Evolutionary conservation across 2,113 vertebrate genomes (phyloP).

Genomic region (Thunnus thynnus): DNA sequence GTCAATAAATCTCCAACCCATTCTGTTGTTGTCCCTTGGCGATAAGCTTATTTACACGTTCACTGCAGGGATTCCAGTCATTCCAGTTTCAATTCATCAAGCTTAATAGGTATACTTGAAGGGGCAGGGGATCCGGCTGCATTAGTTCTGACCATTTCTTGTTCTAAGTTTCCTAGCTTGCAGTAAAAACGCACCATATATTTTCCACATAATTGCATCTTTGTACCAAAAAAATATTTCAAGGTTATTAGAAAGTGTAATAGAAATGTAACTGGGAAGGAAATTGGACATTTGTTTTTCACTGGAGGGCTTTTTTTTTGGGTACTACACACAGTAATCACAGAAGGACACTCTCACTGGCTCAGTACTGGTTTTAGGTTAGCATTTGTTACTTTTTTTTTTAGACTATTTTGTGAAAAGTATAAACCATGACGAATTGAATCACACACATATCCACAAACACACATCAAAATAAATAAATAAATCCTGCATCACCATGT

Average conservation of each 20-base stretch:
- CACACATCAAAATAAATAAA: conserved; percentile 12
- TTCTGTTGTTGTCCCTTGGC: conserved; percentile 38
- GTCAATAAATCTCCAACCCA: conserved; percentile 60
- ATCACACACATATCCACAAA: not conserved
- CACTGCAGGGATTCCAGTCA: conserved; percentile 60
- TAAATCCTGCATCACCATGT: conserved; percentile 8
- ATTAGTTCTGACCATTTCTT: conserved; percentile 47
- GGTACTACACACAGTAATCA: not conserved
- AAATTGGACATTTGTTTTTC: conserved; percentile 43
- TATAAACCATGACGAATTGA: conserved; percentile 13
- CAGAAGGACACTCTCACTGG: not conserved
- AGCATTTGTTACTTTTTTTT: conserved; percentile 15
- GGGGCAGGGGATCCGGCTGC: conserved; percentile 34
- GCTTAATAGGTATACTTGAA: conserved; percentile 58
- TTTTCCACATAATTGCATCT: conserved; percentile 56
- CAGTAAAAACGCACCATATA: conserved; percentile 45
- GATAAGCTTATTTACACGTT: conserved; percentile 56
- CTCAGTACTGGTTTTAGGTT: conserved; percentile 22
- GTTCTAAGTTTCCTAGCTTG: conserved; percentile 32
- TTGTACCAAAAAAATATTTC: conserved; percentile 37
- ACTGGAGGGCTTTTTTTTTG: conserved; percentile 11
- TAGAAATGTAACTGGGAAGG: conserved; percentile 14
- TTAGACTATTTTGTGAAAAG: not conserved
- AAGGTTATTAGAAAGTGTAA: conserved; percentile 48
- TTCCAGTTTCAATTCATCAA: conserved; percentile 70